Evolutionary conservation across 2,797 vertebrate species (phyloP), one percentile per base, ranked within the genome.

Genomic region (Scleropages formosus): DNA sequence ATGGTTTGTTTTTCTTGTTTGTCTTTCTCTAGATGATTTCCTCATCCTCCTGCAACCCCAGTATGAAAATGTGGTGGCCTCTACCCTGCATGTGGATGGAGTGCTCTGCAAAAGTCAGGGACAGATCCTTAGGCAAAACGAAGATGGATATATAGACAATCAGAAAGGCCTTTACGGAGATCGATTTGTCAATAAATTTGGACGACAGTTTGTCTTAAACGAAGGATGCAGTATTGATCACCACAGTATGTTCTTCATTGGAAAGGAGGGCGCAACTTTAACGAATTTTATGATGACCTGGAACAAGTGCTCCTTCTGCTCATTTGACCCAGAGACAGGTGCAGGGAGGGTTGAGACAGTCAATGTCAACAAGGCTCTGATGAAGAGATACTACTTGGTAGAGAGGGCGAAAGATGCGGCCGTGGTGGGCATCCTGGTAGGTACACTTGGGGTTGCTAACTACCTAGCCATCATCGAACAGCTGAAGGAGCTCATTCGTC

Each of bases 341-440:
- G 83, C 60, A 0, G 92, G 92, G 15, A 90, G 93, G 81, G 79
- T 49, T 0, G 95, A 98, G 90, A 91, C 91, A 0, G 75, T 92
- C 10, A 87, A 87, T 0, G 86, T 96, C 68, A 94, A 91, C 84
- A 91, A 92, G 0, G 89, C 94, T 0, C 89, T 97, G 79, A 95
- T 95, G 90, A 95, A 95, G 71, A 93, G 96, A 9, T 95, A 89
- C 39, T 98, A 99, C 71, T 90, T 95, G 27, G 93, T 99, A 16
- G 97, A 99, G 82, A 88, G 90, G 67, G 96, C 95, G 1, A 95
- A 94, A 81, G 97, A 98, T 0, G 96, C 98, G 22, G 79, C 0
- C 0, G 95, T 97, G 73, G 95, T 99, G 0, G 97, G 96, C 62
- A 94, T 99, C 85, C 83, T 99, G 78, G 96, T 93, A 0, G 98